A percentile compares a stretch with the other conserved stretches of the same genome.
These are phyloP conservation scores for Zele albiditarsus DNA, from an alignment of 2,888 invertebrate species.

Conservation along the genomic window DNA sequence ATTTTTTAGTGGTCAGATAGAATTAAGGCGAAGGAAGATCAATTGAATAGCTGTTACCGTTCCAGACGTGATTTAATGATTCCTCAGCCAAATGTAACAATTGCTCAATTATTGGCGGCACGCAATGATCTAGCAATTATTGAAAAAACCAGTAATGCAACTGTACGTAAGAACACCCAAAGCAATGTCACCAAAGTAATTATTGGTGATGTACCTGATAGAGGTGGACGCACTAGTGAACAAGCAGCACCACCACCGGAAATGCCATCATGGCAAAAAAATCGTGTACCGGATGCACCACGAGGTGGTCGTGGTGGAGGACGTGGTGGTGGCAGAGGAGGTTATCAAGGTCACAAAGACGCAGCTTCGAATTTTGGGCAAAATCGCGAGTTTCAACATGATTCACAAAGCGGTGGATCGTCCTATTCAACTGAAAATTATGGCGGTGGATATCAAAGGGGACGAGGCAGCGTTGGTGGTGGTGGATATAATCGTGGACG, in stretches of 20 bases:
- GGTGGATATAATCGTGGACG: slow-evolving; percentile 48
- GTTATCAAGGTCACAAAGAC: slow-evolving; percentile 57
- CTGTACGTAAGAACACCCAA: slow-evolving; percentile 88
- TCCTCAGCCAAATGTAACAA: slow-evolving; percentile 79
- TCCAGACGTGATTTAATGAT: slow-evolving; percentile 74
- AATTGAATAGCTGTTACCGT: slow-evolving; percentile 78
- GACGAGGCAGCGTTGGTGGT: slow-evolving; percentile 37
- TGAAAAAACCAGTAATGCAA: slow-evolving; percentile 93
- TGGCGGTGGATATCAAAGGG: slow-evolving; percentile 49
- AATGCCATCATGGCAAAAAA: slow-evolving; percentile 96
- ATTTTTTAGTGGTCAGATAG: slow-evolving; percentile 86
- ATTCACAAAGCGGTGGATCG: slow-evolving; percentile 44
- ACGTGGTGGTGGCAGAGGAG: slow-evolving; percentile 58
- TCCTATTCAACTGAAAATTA: slow-evolving; percentile 44
- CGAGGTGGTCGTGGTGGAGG: slow-evolving; percentile 59
- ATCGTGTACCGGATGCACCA: slow-evolving; percentile 74
- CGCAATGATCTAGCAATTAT: slow-evolving; percentile 88
- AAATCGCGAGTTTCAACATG: slow-evolving; percentile 53
- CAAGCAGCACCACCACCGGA: slow-evolving; percentile 95
- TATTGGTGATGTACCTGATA: slow-evolving; percentile 93
- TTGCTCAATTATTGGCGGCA: slow-evolving; percentile 89
- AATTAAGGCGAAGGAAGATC: slow-evolving; percentile 82
- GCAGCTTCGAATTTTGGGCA: slow-evolving; percentile 58
- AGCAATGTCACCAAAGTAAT: slow-evolving; percentile 90
- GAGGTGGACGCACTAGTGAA: slow-evolving; percentile 94